These are phyloP conservation scores for Neotoxoptera formosana DNA, from an alignment of 1,140 invertebrate species.

Conservation along the genomic window DNA sequence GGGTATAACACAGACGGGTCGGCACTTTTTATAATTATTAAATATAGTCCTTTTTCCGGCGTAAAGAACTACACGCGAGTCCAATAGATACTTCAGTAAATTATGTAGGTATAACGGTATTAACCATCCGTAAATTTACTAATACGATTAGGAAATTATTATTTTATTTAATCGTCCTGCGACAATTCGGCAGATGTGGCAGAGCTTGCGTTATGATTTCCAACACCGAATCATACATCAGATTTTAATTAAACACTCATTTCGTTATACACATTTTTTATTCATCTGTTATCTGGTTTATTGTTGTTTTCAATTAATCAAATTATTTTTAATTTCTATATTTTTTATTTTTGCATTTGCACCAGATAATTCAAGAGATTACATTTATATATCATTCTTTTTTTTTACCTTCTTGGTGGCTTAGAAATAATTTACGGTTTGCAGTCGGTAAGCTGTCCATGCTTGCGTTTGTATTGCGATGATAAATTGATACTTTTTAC, in stretches of 20 bases:
- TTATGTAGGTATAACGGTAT: neutral
- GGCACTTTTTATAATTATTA: neutral
- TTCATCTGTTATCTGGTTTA: neutral
- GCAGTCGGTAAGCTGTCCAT: neutral
- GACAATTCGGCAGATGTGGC: neutral
- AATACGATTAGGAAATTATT: neutral
- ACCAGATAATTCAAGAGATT: neutral
- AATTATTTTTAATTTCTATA: neutral
- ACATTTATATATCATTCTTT: neutral
- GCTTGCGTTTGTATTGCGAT: neutral
- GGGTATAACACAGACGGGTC: neutral
- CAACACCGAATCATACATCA: neutral
- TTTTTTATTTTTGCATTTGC: neutral
- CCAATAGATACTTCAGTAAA: neutral
- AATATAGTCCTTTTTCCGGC: neutral
- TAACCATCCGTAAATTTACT: neutral
- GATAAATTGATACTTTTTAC: conserved; percentile 40
- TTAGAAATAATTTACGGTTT: conserved; percentile 29
- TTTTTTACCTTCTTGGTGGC: neutral
- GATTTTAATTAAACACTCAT: neutral
- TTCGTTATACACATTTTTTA: neutral
- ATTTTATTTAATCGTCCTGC: neutral
- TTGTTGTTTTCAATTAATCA: neutral
- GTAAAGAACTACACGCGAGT: neutral
- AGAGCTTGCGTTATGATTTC: neutral